These are phyloP conservation scores for Coenonympha arcania DNA, from an alignment of 2,888 invertebrate species.

Conservation along the genomic window DNA sequence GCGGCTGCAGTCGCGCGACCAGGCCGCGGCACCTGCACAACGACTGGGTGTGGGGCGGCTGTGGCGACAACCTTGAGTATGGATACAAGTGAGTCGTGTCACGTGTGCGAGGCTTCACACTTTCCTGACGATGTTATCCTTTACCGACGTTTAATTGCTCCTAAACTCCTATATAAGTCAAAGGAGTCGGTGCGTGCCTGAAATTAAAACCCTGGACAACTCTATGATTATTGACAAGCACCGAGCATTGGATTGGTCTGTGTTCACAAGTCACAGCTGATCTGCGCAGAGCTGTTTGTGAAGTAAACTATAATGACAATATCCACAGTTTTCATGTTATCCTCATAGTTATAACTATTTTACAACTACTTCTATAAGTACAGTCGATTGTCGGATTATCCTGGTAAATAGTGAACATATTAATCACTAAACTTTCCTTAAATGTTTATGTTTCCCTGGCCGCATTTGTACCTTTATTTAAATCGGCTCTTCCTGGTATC, in stretches of 20 bases:
- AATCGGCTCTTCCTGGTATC: conserved; percentile 34
- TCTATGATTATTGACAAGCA: no score
- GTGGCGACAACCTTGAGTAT: conserved; percentile 97
- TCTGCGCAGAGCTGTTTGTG: no score
- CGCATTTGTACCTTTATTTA: conserved; percentile 59
- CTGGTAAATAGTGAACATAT: neutral
- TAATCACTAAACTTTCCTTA: conserved; percentile 38
- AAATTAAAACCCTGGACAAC: no score
- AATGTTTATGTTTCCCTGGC: conserved; percentile 40
- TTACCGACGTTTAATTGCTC: no score
- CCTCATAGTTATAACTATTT: conserved; percentile 46
- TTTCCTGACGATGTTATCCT: no score
- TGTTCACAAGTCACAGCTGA: no score
- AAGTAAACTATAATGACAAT: conserved; percentile 20
- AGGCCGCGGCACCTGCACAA: conserved; percentile 87
- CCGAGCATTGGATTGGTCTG: no score
- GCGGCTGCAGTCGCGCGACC: conserved; percentile 88
- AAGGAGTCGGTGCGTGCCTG: no score
- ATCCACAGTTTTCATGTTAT: conserved; percentile 28
- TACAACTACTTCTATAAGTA: conserved; percentile 36
- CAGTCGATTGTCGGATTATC: neutral
- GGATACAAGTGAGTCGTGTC: conserved; percentile 86
- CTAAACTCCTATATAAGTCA: no score
- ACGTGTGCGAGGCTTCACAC: no score
- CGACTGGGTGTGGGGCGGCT: conserved; percentile 99